These are phyloP conservation scores for Archivesica marissinica DNA, from an alignment of 1,140 invertebrate species.

Conservation along the genomic window DNA sequence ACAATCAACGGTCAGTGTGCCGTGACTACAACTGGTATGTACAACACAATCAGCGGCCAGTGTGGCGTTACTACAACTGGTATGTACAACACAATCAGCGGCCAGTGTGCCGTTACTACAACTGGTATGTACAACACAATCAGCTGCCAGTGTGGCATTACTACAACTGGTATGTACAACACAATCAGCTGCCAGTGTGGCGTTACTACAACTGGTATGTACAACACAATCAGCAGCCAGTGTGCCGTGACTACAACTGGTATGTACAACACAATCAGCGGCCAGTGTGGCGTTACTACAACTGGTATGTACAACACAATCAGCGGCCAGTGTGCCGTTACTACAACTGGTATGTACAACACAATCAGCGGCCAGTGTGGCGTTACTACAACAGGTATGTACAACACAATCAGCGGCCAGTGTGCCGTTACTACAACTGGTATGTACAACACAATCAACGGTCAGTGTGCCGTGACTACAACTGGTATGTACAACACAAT, in stretches of 20 bases:
- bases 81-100: conserved; percentile 73
- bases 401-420: conserved; percentile 74
- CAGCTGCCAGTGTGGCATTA: conserved; percentile 75
- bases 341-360: conserved; percentile 73
- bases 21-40: conserved; percentile 74
- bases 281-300: conserved; percentile 74
- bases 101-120: conserved; percentile 74
- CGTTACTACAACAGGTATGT: conserved; percentile 74
- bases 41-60: conserved; percentile 74
- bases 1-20: conserved; percentile 75
- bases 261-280: conserved; percentile 73
- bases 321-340: conserved; percentile 75
- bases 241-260: conserved; percentile 74
- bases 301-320: conserved; percentile 74
- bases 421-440: conserved; percentile 74
- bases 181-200: conserved; percentile 75
- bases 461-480: conserved; percentile 74
- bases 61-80: conserved; percentile 75
- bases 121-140: conserved; percentile 74
- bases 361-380: conserved; percentile 75
- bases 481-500: conserved; percentile 74
- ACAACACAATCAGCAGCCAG: conserved; percentile 74
- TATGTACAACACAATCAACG: conserved; percentile 73
- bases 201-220: conserved; percentile 74
- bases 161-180: conserved; percentile 73